phyloP scores from a whole-genome alignment of 23 tunicate species.

The Oikopleura vanhoeffeni region DNA sequence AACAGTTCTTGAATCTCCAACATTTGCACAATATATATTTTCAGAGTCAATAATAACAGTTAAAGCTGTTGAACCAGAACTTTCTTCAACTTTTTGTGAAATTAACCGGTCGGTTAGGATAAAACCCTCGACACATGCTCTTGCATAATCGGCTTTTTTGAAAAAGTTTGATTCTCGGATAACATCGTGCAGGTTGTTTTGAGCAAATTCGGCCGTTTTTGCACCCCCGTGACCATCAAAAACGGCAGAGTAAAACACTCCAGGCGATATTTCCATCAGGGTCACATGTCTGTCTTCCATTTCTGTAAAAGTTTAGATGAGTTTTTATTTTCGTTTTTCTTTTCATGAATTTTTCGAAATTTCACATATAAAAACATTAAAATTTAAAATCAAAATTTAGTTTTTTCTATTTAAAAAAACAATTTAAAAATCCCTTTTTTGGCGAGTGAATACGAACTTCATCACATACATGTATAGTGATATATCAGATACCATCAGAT shows the following conservation, averaged over 20 bases:
- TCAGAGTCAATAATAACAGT: conserved; percentile 53
- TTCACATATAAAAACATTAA: too few relatives aligned
- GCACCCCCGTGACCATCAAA: conserved; percentile 15
- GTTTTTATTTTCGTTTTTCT: too few relatives aligned
- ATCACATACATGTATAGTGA: too few relatives aligned
- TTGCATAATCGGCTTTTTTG: neutral
- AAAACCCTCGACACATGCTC: conserved; percentile 11
- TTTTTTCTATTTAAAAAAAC: too few relatives aligned
- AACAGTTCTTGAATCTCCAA: conserved; percentile 89
- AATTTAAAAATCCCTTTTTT: too few relatives aligned
- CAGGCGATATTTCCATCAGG: neutral
- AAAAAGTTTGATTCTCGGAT: neutral
- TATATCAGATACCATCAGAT: too few relatives aligned
- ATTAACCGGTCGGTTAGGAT: neutral
- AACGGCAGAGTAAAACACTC: neutral
- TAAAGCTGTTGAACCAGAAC: conserved; percentile 89
- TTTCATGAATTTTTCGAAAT: too few relatives aligned
- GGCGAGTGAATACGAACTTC: too few relatives aligned
- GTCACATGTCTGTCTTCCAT: conserved; percentile 13
- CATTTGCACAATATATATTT: conserved; percentile 76
- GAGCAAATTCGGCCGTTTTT: conserved; percentile 4
- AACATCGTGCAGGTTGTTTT: neutral
- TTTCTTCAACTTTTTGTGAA: conserved; percentile 26
- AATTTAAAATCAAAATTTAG: too few relatives aligned
- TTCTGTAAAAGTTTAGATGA: conserved; percentile 14